phyloP scores from a whole-genome alignment of 2,113 vertebrate genomes.

The Oxyura jamaicensis region DNA sequence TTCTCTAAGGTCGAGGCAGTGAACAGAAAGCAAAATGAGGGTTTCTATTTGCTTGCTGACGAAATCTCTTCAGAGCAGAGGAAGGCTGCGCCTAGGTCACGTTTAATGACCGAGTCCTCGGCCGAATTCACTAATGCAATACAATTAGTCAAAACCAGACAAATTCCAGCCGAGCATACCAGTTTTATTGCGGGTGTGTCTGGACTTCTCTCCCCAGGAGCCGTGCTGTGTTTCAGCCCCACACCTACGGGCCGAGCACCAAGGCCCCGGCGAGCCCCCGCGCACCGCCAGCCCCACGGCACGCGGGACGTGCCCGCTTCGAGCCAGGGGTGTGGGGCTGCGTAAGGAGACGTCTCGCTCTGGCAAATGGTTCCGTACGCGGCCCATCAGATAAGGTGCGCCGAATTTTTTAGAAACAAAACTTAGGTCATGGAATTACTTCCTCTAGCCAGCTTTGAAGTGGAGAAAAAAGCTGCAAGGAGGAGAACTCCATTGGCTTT shows the following conservation, averaged over 20 bases:
- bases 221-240: background rate
- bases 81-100: background rate
- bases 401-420: constrained; percentile 30
- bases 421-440: constrained; percentile 46
- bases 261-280: too few relatives aligned
- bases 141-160: background rate
- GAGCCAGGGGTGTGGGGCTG: background rate
- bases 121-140: background rate
- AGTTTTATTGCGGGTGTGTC: background rate
- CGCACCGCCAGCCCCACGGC: too few relatives aligned
- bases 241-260: background rate
- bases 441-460: constrained; percentile 58
- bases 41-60: background rate
- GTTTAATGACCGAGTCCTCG: background rate
- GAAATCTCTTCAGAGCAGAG: background rate
- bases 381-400: background rate
- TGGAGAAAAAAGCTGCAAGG: constrained; percentile 29
- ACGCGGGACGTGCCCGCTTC: background rate
- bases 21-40: background rate
- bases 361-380: background rate
- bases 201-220: background rate
- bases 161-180: background rate
- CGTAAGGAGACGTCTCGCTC: background rate
- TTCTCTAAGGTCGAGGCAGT: background rate
- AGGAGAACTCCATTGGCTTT: constrained; percentile 54